Percentiles rank a stretch among this genome's conserved stretches.
Evolutionary conservation across 2,888 invertebrate species (phyloP).

Genomic region (Dynastes tityus): DNA sequence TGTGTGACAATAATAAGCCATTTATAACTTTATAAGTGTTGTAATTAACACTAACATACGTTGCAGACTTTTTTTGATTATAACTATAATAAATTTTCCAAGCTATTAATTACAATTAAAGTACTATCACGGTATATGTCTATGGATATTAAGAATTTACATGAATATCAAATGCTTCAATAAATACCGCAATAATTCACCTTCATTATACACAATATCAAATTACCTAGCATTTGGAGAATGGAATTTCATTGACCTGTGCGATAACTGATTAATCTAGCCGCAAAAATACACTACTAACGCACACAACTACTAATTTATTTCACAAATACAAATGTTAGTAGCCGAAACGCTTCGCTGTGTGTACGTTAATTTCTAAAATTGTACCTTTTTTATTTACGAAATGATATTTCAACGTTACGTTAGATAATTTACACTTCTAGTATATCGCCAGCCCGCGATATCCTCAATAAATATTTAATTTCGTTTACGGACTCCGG

Average conservation of each 20-base stretch:
- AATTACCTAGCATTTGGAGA: background rate
- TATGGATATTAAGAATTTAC: too few relatives aligned
- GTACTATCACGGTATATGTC: too few relatives aligned
- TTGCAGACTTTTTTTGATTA: too few relatives aligned
- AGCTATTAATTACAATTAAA: too few relatives aligned
- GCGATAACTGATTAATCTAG: slow-evolving; percentile 5
- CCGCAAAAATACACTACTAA: slow-evolving; percentile 13
- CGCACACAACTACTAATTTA: slow-evolving; percentile 22
- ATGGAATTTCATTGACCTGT: slow-evolving; percentile 28
- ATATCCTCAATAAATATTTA: slow-evolving; percentile 40
- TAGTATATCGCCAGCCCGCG: slow-evolving; percentile 3
- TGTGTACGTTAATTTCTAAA: slow-evolving; percentile 35
- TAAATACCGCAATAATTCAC: too few relatives aligned
- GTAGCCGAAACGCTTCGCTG: slow-evolving; percentile 5
- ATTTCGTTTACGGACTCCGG: background rate
- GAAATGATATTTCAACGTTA: slow-evolving; percentile 29
- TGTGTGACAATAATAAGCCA: too few relatives aligned
- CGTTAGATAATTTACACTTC: slow-evolving; percentile 36
- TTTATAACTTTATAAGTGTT: too few relatives aligned
- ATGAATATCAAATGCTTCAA: too few relatives aligned
- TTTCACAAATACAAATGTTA: slow-evolving; percentile 24
- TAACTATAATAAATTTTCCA: too few relatives aligned
- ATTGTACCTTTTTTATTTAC: slow-evolving; percentile 37
- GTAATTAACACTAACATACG: too few relatives aligned
- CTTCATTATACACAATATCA: background rate